These are phyloP conservation scores for Meghimatium bilineatum DNA, from an alignment of 2,888 invertebrate genomes.

Conservation along the genomic window DNA sequence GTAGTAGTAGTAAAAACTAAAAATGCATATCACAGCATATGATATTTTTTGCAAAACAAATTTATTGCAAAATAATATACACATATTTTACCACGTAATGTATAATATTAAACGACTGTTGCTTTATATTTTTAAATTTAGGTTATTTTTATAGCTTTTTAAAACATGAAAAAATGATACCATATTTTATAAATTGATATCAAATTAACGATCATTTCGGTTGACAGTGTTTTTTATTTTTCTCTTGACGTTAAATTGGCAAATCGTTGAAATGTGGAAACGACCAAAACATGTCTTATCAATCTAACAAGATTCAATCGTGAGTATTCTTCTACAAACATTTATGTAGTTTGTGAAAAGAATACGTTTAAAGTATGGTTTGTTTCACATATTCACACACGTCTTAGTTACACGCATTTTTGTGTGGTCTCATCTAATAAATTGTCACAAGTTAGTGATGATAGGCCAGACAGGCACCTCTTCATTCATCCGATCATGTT, in stretches of 20 bases:
- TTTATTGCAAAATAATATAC: not conserved
- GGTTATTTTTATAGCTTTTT: not conserved
- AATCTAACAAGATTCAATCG: not conserved
- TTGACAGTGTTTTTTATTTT: not conserved
- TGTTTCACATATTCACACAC: not conserved
- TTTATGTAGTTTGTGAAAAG: not conserved
- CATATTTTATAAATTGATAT: not conserved
- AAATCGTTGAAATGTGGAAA: not conserved
- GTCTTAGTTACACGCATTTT: not conserved
- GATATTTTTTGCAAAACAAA: slow-evolving; percentile 22
- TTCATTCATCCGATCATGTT: too few species aligned
- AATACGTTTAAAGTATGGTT: not conserved
- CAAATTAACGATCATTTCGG: not conserved
- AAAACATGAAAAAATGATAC: not conserved
- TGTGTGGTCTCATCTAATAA: too few species aligned
- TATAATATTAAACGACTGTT: not conserved
- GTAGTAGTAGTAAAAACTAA: not conserved
- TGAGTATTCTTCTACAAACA: not conserved
- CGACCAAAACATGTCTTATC: not conserved
- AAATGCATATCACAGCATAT: too few species aligned
- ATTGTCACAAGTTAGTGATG: too few species aligned
- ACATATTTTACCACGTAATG: not conserved
- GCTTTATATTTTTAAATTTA: not conserved
- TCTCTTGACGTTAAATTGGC: slow-evolving; percentile 29
- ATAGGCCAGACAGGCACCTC: too few species aligned